phyloP scores from a whole-genome alignment of 1,140 invertebrate species.

The Drosophila lacteicornis region DNA sequence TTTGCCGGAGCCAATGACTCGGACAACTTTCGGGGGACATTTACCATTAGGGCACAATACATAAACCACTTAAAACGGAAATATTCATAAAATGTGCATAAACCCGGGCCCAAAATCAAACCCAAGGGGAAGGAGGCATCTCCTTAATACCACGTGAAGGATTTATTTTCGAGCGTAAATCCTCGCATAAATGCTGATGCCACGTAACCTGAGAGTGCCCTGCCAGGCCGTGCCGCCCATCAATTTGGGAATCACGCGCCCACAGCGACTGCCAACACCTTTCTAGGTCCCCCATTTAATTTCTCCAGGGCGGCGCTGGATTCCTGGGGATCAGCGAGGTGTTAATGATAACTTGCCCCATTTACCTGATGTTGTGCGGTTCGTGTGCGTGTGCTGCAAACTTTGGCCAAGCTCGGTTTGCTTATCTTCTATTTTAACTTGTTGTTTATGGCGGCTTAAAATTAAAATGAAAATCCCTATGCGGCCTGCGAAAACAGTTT shows the following conservation, averaged over 20 bases:
- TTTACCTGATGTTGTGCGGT: conserved; percentile 38
- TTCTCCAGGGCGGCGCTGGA: conserved; percentile 20
- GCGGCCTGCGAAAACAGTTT: conserved; percentile 30
- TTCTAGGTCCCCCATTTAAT: conserved; percentile 41
- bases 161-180: conserved; percentile 69
- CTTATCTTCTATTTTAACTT: conserved; percentile 25
- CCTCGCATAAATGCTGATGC: conserved; percentile 63
- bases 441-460: conserved; percentile 23
- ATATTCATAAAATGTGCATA: conserved; percentile 39
- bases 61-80: conserved; percentile 32
- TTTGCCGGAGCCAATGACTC: conserved; percentile 26
- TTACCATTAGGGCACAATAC: conserved; percentile 32
- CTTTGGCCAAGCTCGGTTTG: conserved; percentile 25
- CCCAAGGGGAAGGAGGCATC: conserved; percentile 7
- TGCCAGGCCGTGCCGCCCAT: conserved; percentile 30
- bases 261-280: conserved; percentile 52
- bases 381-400: conserved; percentile 15
- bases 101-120: conserved; percentile 28
- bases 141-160: conserved; percentile 41
- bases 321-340: conserved; percentile 59
- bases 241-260: conserved; percentile 54
- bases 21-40: conserved; percentile 22
- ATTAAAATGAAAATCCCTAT: conserved; percentile 20
- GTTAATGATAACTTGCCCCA: conserved; percentile 63
- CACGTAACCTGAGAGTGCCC: conserved; percentile 48